Conservation (phyloP, 2,888 invertebrate genomes). For the Catocala fraxini region DNA sequence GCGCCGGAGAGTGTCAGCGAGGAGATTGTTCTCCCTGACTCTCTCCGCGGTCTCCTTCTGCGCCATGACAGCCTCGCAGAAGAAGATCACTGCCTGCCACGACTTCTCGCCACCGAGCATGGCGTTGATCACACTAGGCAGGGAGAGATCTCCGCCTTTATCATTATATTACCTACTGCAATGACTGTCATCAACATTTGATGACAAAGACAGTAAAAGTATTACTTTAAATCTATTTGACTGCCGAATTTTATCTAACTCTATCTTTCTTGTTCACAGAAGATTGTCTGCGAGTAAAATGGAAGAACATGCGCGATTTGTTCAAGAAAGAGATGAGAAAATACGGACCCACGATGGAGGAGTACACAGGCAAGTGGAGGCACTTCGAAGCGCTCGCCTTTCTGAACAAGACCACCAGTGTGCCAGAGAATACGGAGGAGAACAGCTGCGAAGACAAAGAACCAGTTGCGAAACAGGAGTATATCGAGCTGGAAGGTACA, state of each 20-base stretch:
- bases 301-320: conserved; percentile 68
- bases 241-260: background rate
- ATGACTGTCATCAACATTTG: no score
- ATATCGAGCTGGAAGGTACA: conserved; percentile 18
- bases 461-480: conserved; percentile 26
- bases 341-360: conserved; percentile 27
- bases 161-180: no score
- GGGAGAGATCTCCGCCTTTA: no score
- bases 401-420: conserved; percentile 26
- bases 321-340: conserved; percentile 60
- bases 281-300: conserved; percentile 58
- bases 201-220: no score
- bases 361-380: conserved; percentile 63
- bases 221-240: no score
- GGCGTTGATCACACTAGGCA: no score
- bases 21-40: no score
- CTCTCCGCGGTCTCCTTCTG: no score
- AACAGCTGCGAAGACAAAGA: conserved; percentile 21
- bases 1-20: no score
- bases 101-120: no score
- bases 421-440: conserved; percentile 13
- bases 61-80: no score
- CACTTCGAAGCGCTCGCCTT: conserved; percentile 59
- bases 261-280: conserved; percentile 52
- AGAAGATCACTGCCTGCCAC: no score